Evolutionary conservation across 2,888 invertebrate genomes (phyloP).

Genomic region (Plagodis pulveraria): DNA sequence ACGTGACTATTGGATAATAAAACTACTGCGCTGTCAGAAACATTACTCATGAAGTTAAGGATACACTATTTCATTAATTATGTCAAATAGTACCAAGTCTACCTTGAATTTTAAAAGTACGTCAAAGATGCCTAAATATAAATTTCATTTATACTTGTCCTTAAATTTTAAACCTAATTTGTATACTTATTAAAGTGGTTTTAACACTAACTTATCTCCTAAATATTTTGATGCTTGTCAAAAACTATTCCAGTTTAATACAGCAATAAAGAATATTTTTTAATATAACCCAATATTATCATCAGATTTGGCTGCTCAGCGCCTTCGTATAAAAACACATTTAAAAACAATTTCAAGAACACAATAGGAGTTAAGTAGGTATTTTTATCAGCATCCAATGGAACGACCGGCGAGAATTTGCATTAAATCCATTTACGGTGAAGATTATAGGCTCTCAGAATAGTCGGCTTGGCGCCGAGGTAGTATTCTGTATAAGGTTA

Average conservation of each 20-base stretch:
- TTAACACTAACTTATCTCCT: no score
- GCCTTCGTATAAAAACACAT: conserved; percentile 42
- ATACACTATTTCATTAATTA: no score
- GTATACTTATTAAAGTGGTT: no score
- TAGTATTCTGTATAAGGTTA: conserved; percentile 35
- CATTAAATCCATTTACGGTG: conserved; percentile 77
- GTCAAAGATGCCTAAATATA: no score
- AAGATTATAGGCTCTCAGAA: conserved; percentile 70
- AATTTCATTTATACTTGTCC: no score
- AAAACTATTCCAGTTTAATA: conserved; percentile 26
- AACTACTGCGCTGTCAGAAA: no score
- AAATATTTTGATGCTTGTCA: conserved; percentile 6
- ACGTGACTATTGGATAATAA: no score
- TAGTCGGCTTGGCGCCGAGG: conserved; percentile 64
- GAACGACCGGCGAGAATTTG: conserved; percentile 67
- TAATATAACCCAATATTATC: conserved; percentile 33
- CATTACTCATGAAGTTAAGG: no score
- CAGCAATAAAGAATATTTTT: conserved; percentile 27
- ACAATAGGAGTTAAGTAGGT: conserved; percentile 61
- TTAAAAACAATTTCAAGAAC: conserved; percentile 61
- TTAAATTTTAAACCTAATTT: no score
- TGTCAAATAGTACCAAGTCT: no score
- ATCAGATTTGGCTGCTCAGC: conserved; percentile 33
- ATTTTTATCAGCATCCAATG: conserved; percentile 67
- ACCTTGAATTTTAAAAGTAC: no score